Conservation (phyloP, 2,888 invertebrate genomes). For the Nemoura dubitans region DNA sequence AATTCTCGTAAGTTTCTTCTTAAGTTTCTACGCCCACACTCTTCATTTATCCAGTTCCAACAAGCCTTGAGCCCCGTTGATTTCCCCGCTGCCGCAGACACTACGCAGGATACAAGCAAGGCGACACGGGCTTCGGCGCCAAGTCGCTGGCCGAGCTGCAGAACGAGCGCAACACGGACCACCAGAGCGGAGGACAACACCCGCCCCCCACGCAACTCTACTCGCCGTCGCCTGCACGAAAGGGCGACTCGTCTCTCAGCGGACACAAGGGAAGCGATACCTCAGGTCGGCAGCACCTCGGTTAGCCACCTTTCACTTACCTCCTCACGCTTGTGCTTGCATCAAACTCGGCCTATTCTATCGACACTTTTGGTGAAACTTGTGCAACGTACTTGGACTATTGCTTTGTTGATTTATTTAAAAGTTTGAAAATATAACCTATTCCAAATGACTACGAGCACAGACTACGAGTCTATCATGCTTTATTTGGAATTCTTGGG, state of each 20-base stretch:
- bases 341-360: no score
- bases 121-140: conserved; percentile 52
- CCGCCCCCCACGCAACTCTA: conserved; percentile 53
- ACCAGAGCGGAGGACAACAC: conserved; percentile 44
- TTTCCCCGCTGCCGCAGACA: conserved; percentile 48
- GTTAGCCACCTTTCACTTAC: conserved; percentile 26
- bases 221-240: conserved; percentile 56
- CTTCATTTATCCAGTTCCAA: no score
- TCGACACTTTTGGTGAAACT: no score
- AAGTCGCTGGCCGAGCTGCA: conserved; percentile 56
- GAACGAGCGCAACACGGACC: conserved; percentile 55
- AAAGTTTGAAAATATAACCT: no score
- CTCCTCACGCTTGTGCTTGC: background rate
- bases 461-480: no score
- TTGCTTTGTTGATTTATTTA: no score
- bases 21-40: no score
- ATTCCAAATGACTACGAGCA: no score
- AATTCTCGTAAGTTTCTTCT: no score
- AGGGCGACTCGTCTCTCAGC: conserved; percentile 56
- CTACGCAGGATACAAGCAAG: conserved; percentile 54
- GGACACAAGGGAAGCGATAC: conserved; percentile 55
- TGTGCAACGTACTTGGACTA: no score
- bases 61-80: no score
- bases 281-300: conserved; percentile 51
- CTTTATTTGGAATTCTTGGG: no score